Conservation (phyloP, 2,797 vertebrate genomes). For the Trichosurus vulpecula region DNA sequence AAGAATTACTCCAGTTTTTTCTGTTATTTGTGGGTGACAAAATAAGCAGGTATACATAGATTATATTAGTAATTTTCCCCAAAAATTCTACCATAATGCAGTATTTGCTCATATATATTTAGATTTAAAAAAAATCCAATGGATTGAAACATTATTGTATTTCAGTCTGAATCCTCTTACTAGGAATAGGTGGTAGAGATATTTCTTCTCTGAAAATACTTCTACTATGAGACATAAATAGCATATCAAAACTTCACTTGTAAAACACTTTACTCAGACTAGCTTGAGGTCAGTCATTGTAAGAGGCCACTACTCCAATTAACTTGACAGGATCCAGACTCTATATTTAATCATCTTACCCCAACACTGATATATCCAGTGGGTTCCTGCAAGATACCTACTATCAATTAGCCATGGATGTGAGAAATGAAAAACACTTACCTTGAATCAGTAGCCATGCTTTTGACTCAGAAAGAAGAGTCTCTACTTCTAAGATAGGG, state of each 20-base stretch:
- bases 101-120: not conserved
- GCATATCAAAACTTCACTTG: not conserved
- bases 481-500: not conserved
- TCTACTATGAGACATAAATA: not conserved
- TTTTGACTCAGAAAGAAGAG: not conserved
- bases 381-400: no score
- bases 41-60: not conserved
- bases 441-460: not conserved
- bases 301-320: not conserved
- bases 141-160: not conserved
- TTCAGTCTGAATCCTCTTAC: not conserved
- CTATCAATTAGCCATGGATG: no score
- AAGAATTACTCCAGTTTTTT: not conserved
- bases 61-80: not conserved
- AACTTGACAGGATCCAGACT: not conserved
- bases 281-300: not conserved
- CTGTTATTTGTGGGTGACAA: not conserved
- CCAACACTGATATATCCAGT: not conserved
- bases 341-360: not conserved
- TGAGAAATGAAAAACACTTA: not conserved
- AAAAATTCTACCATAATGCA: not conserved
- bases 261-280: not conserved
- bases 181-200: not conserved
- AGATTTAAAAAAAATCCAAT: not conserved
- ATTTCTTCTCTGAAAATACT: not conserved